phyloP scores from a whole-genome alignment of 2,888 invertebrate genomes.

The Hartigia nigra region DNA sequence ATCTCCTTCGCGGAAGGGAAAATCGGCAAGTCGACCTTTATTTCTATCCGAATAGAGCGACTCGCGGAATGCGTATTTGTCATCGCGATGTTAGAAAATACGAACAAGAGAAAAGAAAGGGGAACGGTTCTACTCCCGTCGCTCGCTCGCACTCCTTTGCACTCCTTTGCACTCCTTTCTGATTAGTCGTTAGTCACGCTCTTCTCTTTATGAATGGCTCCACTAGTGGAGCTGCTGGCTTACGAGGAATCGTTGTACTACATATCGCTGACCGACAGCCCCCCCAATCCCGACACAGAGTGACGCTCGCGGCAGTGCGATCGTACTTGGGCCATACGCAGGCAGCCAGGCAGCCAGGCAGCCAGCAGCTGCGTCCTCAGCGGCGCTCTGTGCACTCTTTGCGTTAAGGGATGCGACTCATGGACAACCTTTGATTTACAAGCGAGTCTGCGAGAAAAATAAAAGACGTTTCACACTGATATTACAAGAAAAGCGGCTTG shows the following conservation, averaged over 20 bases:
- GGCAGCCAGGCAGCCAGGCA: too few relatives aligned
- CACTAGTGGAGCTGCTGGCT: slow-evolving; percentile 38
- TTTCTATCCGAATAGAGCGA: too few relatives aligned
- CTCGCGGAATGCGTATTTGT: slow-evolving; percentile 29
- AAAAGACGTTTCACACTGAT: slow-evolving; percentile 4
- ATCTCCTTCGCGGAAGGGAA: slow-evolving; percentile 13
- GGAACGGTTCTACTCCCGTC: slow-evolving; percentile 6
- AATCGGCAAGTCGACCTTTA: too few relatives aligned
- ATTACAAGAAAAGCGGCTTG: not conserved
- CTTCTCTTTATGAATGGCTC: slow-evolving; percentile 60
- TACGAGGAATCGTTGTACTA: slow-evolving; percentile 54
- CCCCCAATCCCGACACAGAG: too few relatives aligned
- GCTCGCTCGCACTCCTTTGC: slow-evolving; percentile 39
- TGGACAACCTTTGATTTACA: not conserved
- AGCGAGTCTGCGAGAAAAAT: slow-evolving; percentile 17
- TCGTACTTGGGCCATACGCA: not conserved
- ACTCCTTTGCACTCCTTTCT: slow-evolving; percentile 42
- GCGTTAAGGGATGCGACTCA: not conserved
- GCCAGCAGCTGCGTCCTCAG: not conserved
- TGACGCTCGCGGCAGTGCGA: too few relatives aligned
- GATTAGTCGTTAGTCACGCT: slow-evolving; percentile 59
- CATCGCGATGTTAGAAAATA: slow-evolving; percentile 9
- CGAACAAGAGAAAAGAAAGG: not conserved
- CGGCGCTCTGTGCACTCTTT: not conserved
- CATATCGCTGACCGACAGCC: slow-evolving; percentile 14